Evolutionary conservation across 2,888 invertebrate species (phyloP).

Genomic region (Nineta flava): DNA sequence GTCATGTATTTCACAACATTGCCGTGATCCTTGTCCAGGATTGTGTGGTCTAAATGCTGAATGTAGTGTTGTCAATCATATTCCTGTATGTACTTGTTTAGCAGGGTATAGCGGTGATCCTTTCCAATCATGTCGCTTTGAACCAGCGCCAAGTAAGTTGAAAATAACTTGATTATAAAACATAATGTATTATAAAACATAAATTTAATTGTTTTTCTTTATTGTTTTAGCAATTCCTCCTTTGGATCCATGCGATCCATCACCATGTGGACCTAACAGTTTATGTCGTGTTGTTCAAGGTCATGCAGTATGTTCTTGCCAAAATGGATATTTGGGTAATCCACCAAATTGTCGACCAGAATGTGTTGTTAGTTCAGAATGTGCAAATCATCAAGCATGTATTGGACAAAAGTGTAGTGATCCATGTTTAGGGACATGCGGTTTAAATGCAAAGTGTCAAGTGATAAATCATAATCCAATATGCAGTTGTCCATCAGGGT

Average conservation of each 20-base stretch:
- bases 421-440: constrained; percentile 44
- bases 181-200: neutral
- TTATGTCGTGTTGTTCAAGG: constrained; percentile 36
- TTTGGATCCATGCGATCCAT: constrained; percentile 37
- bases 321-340: constrained; percentile 37
- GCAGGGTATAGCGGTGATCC: constrained; percentile 70
- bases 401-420: constrained; percentile 44
- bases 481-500: constrained; percentile 42
- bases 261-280: constrained; percentile 44
- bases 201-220: neutral
- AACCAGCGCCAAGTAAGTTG: constrained; percentile 37
- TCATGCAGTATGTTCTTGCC: constrained; percentile 44
- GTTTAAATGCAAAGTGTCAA: constrained; percentile 37
- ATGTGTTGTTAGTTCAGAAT: constrained; percentile 42
- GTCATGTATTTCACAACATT: constrained; percentile 70
- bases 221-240: neutral
- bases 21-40: constrained; percentile 72
- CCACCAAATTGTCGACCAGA: constrained; percentile 43
- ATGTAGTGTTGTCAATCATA: constrained; percentile 66
- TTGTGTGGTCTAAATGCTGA: constrained; percentile 71
- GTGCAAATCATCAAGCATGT: constrained; percentile 40
- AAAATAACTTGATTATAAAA: constrained; percentile 16
- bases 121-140: constrained; percentile 55
- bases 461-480: constrained; percentile 45
- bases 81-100: constrained; percentile 66